Evolutionary conservation across 2,888 invertebrate species (phyloP).

Genomic region (Papilio gigon): DNA sequence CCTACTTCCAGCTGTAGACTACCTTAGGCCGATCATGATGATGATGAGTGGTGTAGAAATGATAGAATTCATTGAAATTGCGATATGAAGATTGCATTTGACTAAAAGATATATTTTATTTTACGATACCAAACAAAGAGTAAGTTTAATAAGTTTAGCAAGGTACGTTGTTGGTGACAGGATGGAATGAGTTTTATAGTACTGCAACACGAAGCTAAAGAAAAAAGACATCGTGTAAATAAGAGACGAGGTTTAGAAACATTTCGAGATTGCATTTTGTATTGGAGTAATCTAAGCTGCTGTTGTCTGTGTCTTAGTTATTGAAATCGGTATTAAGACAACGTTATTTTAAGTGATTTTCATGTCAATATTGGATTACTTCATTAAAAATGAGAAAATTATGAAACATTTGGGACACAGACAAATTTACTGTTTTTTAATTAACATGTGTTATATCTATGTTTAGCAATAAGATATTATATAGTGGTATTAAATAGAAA

Average conservation of each 20-base stretch:
- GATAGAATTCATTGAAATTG: too few species aligned
- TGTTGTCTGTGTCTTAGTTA: not conserved
- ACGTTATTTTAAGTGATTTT: constrained; percentile 3
- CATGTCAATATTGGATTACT: not conserved
- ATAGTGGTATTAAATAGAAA: too few species aligned
- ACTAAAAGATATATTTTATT: not conserved
- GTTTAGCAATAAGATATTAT: too few species aligned
- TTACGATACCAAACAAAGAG: constrained; percentile 7
- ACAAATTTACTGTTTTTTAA: too few species aligned
- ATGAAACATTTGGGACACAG: too few species aligned
- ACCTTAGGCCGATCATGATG: too few species aligned
- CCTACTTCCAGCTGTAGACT: too few species aligned
- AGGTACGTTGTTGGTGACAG: constrained; percentile 18
- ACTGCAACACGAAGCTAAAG: constrained; percentile 11
- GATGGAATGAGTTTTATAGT: constrained; percentile 21
- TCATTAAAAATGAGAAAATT: not conserved
- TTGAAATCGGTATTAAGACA: not conserved
- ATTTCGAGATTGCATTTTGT: constrained; percentile 13
- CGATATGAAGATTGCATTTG: too few species aligned
- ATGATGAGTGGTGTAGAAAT: too few species aligned
- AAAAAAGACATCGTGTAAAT: constrained; percentile 22
- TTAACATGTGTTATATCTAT: too few species aligned
- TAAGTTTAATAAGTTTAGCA: constrained; percentile 28
- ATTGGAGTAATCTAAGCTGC: constrained; percentile 3
- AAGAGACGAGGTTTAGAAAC: constrained; percentile 1